A percentile compares a stretch with the other conserved stretches of the same genome.
Evolutionary conservation across 2,888 invertebrate species (phyloP).

Genomic region (Tachina grossa): DNA sequence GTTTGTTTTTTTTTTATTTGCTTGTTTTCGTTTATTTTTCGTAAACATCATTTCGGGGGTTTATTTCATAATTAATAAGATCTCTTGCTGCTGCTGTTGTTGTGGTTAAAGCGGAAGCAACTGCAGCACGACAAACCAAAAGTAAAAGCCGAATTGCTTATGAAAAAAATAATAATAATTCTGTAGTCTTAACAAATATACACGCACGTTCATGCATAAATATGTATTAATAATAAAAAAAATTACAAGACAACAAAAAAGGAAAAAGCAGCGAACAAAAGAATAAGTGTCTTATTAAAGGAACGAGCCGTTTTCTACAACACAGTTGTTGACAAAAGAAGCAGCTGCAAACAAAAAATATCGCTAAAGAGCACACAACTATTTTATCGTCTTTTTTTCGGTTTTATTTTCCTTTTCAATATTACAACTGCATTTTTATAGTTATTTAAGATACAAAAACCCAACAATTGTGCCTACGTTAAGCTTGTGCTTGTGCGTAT

Average conservation of each 20-base stretch:
- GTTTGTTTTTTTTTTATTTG: constrained; percentile 45
- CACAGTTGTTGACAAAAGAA: constrained; percentile 63
- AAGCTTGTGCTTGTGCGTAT: constrained; percentile 43
- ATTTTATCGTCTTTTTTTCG: constrained; percentile 42
- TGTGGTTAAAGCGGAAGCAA: constrained; percentile 66
- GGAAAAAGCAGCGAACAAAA: constrained; percentile 4
- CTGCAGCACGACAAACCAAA: constrained; percentile 52
- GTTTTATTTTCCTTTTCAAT: constrained; percentile 27
- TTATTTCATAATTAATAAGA: constrained; percentile 67
- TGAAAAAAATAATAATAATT: constrained; percentile 16
- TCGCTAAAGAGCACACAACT: constrained; percentile 64
- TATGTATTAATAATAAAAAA: constrained; percentile 47
- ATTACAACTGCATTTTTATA: constrained; percentile 25
- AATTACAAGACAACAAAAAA: constrained; percentile 15
- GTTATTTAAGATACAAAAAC: constrained; percentile 22
- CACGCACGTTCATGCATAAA: constrained; percentile 42
- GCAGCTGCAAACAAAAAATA: constrained; percentile 73
- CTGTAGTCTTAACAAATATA: constrained; percentile 10
- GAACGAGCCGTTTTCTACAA: constrained; percentile 61
- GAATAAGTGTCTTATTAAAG: constrained; percentile 48
- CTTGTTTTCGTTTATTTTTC: constrained; percentile 47
- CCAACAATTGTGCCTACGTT: constrained; percentile 2
- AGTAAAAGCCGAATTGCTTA: constrained; percentile 26
- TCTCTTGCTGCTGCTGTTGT: constrained; percentile 38
- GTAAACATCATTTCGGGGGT: constrained; percentile 51